Base-by-base conservation (phyloP, 2,797 vertebrate genomes). In the Falco concolor region DNA sequence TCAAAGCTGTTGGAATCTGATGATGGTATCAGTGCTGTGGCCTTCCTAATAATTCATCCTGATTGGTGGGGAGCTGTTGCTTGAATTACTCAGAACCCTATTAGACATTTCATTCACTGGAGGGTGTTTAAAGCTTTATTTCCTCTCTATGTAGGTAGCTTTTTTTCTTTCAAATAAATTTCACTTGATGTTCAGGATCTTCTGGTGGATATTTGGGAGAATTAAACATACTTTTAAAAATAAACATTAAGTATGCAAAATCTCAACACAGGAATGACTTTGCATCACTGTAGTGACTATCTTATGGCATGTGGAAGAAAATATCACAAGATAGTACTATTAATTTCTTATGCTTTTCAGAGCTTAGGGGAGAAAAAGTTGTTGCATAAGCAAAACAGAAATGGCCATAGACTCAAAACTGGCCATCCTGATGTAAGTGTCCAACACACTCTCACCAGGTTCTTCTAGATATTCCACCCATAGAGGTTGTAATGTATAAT, bases 11-110 rank as follows among this genome's bases (percentile, higher is more conserved):
- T 65, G 82, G 84, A 78, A 70, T 53, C 83, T 72, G 56, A 45
- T 45, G 75, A 85, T 53, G 77, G 19, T 38, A 72, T 38, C 44
- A 65, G 32, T 74, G 74, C 78, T 83, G 52, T 53, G 28, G 34
- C 47, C 73, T 56, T 89, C 77, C 75, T 78, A 92, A 89, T 80
- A 93, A 93, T 73, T 95, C 79, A 84, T 40, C 64, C 40, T 89
- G 80, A 95, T 42, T 2, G 9, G 79, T 60, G 54, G 32, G 61
- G 53, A 94, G 32, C 30, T 94, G 21, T 88, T 90, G 38, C 65
- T 67, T 80, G 81, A 92, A 93, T 95, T 92, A 84, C 89, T 95
- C 84, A 94, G 57, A 94, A 49, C 15, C 8, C 40, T 36, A 28
- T 30, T 93, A 32, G 40, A 67, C 68, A 40, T 92, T 85, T 95